Evolutionary conservation across 2,797 vertebrate species (phyloP).

Genomic region (Hemitrygon akajei): DNA sequence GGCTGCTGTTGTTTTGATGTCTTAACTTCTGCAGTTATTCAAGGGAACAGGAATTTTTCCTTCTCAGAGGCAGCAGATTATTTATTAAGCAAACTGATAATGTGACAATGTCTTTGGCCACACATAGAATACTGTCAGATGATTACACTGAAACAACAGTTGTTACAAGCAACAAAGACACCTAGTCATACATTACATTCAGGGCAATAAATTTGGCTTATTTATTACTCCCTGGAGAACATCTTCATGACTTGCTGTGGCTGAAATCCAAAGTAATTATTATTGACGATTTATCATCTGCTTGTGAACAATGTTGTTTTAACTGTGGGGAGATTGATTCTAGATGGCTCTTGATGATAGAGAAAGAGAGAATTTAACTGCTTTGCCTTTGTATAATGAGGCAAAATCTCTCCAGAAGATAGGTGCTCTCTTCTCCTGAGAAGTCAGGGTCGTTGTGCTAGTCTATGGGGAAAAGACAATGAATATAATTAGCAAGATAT

Average conservation of each 20-base stretch:
- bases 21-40: neutral
- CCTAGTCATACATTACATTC: neutral
- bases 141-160: constrained; percentile 28
- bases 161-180: neutral
- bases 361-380: neutral
- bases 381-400: neutral
- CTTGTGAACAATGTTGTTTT: constrained; percentile 2
- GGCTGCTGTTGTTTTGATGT: neutral
- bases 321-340: neutral
- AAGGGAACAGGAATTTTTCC: neutral
- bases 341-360: constrained; percentile 8
- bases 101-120: neutral
- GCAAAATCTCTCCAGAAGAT: neutral
- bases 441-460: neutral
- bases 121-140: neutral
- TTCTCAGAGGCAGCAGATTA: neutral
- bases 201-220: constrained; percentile 24
- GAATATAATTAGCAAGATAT: neutral
- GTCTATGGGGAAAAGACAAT: neutral
- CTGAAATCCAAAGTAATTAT: constrained; percentile 28
- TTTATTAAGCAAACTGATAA: constrained; percentile 9
- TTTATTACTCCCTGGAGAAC: constrained; percentile 20
- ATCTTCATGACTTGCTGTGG: neutral
- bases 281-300: constrained; percentile 19
- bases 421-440: neutral